Evolutionary conservation across 2,797 vertebrate genomes (phyloP), one percentile per base, ranked within the genome.

Genomic region (Esox masquinongy): DNA sequence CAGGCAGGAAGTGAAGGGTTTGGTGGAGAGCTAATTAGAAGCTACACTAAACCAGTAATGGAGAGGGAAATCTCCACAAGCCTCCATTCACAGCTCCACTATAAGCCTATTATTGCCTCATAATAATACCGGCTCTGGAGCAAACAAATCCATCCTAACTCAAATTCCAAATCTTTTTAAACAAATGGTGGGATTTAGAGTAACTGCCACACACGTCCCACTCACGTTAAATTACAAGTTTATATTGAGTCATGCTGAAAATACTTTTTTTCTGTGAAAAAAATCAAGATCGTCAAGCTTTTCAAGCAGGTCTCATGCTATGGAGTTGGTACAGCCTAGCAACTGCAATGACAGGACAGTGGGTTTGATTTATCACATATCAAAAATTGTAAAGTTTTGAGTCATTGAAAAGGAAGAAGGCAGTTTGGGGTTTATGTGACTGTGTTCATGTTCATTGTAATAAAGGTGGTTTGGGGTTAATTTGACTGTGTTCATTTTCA

Each of bases 1-100:
- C 83, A 80, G 80, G 80, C 80, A 88, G 84, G 88, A 89, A 89
- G 83, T 50, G n/a, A 75, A 79, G 76, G 76, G 77, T 91, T 79
- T 26, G 80, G 79, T 72, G 86, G 77, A 88, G 80, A 83, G 12
- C 74, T 92, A 88, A 93, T 91, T 92, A 89, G 86, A 92, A 75
- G 76, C 80, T 88, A 50, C 71, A 77, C 73, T 85, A 86, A 83
- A 81, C 79, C 75, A 85, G 84, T 85, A 79, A 77, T 74, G 83
- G 79, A 85, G 71, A 86, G 76, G 72, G 73, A 72, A 83, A 49
- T 72, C 76, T 81, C 81, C 71, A 78, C 70, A 80, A 80, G 47
- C 67, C 74, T 67, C 50, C 84, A 84, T 73, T 84, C 73, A 36
- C 80, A 88, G 74, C 82, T 72, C 72, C 70, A 70, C 49, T 36